Evolutionary conservation across 2,797 vertebrate species (phyloP).

Genomic region (Coilia nasus): DNA sequence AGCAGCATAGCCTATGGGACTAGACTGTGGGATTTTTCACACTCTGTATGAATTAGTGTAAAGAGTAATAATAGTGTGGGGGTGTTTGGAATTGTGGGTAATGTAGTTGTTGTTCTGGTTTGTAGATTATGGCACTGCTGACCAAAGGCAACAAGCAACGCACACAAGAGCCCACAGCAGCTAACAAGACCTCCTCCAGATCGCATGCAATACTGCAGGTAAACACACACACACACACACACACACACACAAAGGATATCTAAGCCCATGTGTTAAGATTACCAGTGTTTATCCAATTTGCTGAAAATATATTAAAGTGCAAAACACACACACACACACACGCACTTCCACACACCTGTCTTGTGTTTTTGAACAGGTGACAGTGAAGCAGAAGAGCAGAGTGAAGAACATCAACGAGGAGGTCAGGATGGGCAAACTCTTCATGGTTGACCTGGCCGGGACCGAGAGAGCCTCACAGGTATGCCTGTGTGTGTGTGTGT

Average conservation of each 20-base stretch:
- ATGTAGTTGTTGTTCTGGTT: neutral
- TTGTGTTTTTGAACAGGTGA: slow-evolving; percentile 70
- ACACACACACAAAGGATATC: neutral
- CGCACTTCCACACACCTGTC: neutral
- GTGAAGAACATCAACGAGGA: slow-evolving; percentile 75
- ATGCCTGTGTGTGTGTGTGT: slow-evolving; percentile 9
- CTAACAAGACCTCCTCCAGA: slow-evolving; percentile 89
- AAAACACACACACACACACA: too few relatives aligned
- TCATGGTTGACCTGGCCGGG: slow-evolving; percentile 89
- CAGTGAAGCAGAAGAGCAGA: slow-evolving; percentile 80
- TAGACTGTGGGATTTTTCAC: too few relatives aligned
- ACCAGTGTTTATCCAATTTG: neutral
- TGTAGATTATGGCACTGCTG: slow-evolving; percentile 89
- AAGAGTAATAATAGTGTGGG: neutral
- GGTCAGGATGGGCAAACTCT: slow-evolving; percentile 83
- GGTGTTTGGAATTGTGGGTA: neutral
- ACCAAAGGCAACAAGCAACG: slow-evolving; percentile 88
- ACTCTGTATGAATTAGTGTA: neutral
- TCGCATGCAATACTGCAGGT: slow-evolving; percentile 93
- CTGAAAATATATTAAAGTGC: too few relatives aligned
- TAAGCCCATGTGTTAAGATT: neutral
- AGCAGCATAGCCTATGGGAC: too few relatives aligned
- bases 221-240: neutral
- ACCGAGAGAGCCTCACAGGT: slow-evolving; percentile 89
- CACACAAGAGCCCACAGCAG: slow-evolving; percentile 90